phyloP scores from a whole-genome alignment of 2,888 invertebrate species.

The Deroplatys truncata region DNA sequence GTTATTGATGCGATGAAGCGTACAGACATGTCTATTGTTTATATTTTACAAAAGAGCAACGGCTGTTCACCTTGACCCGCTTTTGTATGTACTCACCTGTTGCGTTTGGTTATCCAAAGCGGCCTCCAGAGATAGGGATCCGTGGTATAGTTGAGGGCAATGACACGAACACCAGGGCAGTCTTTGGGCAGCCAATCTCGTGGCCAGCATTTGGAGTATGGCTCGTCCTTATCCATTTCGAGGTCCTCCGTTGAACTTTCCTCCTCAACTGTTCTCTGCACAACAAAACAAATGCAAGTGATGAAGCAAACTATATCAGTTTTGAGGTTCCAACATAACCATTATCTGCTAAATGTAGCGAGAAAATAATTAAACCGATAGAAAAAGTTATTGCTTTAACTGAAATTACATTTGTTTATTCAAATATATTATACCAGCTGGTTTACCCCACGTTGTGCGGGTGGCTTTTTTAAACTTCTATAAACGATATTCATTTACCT shows the following conservation, averaged over 20 bases:
- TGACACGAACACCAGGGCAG: slow-evolving; percentile 69
- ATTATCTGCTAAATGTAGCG: too few species aligned
- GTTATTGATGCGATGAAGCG: background rate
- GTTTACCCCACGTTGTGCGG: too few species aligned
- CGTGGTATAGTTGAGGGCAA: slow-evolving; percentile 79
- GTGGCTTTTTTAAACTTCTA: too few species aligned
- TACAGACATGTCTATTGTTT: background rate
- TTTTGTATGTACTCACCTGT: slow-evolving; percentile 47
- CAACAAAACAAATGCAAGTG: background rate
- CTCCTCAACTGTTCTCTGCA: background rate
- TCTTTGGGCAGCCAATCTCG: slow-evolving; percentile 80
- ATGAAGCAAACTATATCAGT: too few species aligned
- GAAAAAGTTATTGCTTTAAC: too few species aligned
- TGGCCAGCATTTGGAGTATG: slow-evolving; percentile 65
- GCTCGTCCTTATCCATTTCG: background rate
- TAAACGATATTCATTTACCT: too few species aligned
- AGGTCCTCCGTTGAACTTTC: background rate
- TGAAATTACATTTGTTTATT: too few species aligned
- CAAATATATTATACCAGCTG: too few species aligned
- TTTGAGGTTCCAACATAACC: too few species aligned
- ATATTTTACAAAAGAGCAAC: background rate
- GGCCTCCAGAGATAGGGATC: slow-evolving; percentile 73
- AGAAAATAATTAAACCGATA: too few species aligned
- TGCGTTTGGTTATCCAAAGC: slow-evolving; percentile 64
- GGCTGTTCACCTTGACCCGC: background rate